Evolutionary conservation across 2,113 vertebrate genomes (phyloP).

Genomic region (Romanogobio albipinnatus): DNA sequence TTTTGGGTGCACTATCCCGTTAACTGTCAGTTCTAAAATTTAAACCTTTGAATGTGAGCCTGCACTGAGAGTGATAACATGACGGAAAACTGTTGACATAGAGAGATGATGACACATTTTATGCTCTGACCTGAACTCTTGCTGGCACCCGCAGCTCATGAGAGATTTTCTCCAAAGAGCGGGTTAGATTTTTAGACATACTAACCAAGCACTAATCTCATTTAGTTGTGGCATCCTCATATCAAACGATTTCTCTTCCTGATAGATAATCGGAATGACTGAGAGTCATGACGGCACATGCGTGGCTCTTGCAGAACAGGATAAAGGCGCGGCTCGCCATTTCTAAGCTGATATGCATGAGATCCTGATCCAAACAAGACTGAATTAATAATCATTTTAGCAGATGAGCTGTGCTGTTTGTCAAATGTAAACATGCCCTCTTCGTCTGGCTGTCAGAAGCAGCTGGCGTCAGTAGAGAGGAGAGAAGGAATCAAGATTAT

Average conservation of each 20-base stretch:
- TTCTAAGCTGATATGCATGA: constrained; percentile 20
- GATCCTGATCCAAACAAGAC: constrained; percentile 33
- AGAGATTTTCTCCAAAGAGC: neutral
- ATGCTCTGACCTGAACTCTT: constrained; percentile 39
- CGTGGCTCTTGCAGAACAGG: neutral
- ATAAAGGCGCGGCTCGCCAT: constrained; percentile 28
- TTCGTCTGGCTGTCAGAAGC: constrained; percentile 54
- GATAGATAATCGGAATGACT: constrained; percentile 28
- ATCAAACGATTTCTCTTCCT: constrained; percentile 8
- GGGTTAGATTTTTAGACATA: neutral
- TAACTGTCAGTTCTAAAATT: constrained; percentile 43
- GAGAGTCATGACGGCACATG: neutral
- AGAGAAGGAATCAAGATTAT: neutral
- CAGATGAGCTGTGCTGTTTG: constrained; percentile 34
- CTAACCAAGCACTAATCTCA: constrained; percentile 13
- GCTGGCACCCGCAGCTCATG: neutral
- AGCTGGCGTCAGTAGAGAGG: neutral
- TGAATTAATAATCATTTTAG: constrained; percentile 59
- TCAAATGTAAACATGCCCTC: constrained; percentile 43
- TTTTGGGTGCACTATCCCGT: neutral
- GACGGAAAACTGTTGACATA: constrained; percentile 51
- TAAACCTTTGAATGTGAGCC: constrained; percentile 49
- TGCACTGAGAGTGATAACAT: constrained; percentile 59
- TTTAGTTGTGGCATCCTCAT: neutral
- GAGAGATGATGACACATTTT: constrained; percentile 58